A percentile compares a stretch with the other conserved stretches of the same genome.
Conservation (phyloP, 2,797 vertebrate genomes). For the Tarsius wallacei region DNA sequence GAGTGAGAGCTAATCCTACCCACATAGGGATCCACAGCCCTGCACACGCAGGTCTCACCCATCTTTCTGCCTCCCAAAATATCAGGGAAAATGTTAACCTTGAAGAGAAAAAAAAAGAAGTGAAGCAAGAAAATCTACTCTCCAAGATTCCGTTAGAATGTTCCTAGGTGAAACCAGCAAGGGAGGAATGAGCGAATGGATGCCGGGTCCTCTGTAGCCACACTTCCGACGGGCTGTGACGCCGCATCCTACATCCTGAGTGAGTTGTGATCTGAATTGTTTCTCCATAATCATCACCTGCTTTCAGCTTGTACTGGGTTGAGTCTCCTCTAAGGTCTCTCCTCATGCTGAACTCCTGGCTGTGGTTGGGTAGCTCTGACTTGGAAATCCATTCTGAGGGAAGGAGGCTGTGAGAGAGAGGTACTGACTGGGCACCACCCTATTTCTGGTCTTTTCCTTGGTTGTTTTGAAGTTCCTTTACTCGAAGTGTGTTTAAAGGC, state of each 20-base stretch:
- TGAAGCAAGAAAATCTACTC: background rate
- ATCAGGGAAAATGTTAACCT: background rate
- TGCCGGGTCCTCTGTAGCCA: background rate
- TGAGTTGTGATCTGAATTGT: constrained; percentile 44
- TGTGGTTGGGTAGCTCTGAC: background rate
- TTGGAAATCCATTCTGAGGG: background rate
- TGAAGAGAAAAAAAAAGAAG: background rate
- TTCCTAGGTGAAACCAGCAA: background rate
- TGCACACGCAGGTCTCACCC: background rate
- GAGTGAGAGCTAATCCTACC: background rate
- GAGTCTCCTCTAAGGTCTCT: background rate
- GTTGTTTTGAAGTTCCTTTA: background rate
- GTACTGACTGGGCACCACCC: no score
- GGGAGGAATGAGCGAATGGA: background rate
- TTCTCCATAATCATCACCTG: background rate
- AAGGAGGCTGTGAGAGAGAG: background rate
- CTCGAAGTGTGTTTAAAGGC: background rate
- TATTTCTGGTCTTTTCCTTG: background rate
- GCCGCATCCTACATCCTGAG: background rate
- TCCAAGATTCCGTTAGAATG: constrained; percentile 35
- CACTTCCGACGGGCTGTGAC: background rate
- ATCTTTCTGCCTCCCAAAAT: constrained; percentile 15
- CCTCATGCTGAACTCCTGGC: background rate
- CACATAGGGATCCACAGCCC: background rate
- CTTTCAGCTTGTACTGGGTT: background rate